Evolutionary conservation across 2,113 vertebrate genomes (phyloP).

Genomic region (Erythrolamprus reginae): DNA sequence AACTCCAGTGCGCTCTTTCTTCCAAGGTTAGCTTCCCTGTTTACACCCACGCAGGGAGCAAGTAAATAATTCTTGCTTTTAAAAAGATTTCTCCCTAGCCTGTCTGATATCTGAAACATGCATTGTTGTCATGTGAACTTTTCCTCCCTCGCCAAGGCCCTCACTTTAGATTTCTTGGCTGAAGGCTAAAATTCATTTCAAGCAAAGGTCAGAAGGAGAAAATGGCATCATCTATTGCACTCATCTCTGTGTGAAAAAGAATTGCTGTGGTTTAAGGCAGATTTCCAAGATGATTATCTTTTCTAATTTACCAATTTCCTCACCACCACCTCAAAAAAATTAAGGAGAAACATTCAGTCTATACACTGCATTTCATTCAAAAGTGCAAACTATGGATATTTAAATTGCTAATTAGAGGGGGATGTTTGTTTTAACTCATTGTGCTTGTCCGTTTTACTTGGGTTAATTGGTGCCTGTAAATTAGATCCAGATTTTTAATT

Average conservation of each 20-base stretch:
- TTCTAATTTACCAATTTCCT: neutral
- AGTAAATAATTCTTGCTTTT: constrained; percentile 47
- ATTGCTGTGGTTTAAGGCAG: neutral
- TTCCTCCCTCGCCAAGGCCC: constrained; percentile 37
- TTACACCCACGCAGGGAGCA: constrained; percentile 48
- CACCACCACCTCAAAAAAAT: neutral
- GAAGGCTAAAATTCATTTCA: constrained; percentile 28
- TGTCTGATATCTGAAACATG: constrained; percentile 45
- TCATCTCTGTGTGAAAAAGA: constrained; percentile 4
- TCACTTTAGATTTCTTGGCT: constrained; percentile 19
- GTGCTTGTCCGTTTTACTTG: neutral
- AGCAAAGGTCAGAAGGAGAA: constrained; percentile 24
- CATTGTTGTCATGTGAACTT: constrained; percentile 35
- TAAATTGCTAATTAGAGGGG: neutral
- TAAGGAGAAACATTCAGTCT: neutral
- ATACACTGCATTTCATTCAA: neutral
- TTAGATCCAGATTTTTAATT: neutral
- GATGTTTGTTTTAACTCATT: neutral
- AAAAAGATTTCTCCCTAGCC: constrained; percentile 25
- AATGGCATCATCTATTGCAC: neutral
- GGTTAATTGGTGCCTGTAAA: neutral
- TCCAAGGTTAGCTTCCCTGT: constrained; percentile 58
- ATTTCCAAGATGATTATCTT: neutral
- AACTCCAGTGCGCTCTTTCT: constrained; percentile 46
- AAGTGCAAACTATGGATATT: neutral